Base-by-base conservation (phyloP, 1,140 invertebrate genomes). In the Caerostris darwini region DNA sequence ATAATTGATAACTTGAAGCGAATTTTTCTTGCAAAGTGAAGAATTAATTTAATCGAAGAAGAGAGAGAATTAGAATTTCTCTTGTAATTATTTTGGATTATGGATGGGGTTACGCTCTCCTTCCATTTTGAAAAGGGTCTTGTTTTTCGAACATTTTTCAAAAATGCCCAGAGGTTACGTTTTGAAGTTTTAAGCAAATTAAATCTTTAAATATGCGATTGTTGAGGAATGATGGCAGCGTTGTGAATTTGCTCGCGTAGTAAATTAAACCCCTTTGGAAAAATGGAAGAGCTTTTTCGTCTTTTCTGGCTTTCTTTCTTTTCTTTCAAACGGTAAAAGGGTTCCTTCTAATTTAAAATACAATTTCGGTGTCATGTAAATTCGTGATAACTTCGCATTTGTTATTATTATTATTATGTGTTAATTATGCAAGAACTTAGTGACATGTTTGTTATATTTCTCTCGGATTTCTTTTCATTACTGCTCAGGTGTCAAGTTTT, bases 1-100 rank as follows among this genome's bases (percentile, higher is more conserved):
- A 91, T 91, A 91, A 91, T 91, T 91, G 90, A 91, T 91, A 91
- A 81, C 77, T 91, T 82, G 59, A 57, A 87, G 59, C n/a, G 90
- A 82, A 91, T 91, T 91, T 91, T 91, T 91, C 71, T 34, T 50
- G 54, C 6, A 56, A 59, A 19, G 58, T 81, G 71, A 58, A 91
- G 87, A 91, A 61, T 91, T 91, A 91, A 91, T 81, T 91, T 81
- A 91, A 59, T 91, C 57, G 90, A 90, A 90, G 85, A 34, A 71
- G 64, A 71, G 64, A 71, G n/a, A 6, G 8, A 56, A 77, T 34
- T 34, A 34, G 56, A n/a, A 19, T 17, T 53, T 57, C 57, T 67
- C 58, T 34, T 54, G 86, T 90, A 91, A 91, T 91, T 91, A 91
- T 91, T 91, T 19, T 50, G 90, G 90, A 91, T 91, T 82, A 82